These are phyloP conservation scores for Epinephelus coioides DNA, from an alignment of 2,797 vertebrate genomes.

Conservation along the genomic window DNA sequence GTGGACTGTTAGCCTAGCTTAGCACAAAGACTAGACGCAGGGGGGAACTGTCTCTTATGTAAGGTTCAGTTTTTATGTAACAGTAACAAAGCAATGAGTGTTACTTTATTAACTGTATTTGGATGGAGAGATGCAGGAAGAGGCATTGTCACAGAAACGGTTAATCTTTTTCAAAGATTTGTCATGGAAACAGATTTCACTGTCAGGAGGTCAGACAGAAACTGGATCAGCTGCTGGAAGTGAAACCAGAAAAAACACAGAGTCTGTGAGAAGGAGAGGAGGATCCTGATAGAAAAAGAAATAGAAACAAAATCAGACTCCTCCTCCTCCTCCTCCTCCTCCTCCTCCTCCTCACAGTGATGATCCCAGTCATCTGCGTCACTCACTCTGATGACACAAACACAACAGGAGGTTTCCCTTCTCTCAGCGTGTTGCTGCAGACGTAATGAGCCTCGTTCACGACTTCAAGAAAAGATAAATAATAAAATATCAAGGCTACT, in stretches of 20 bases:
- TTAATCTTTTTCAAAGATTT: background rate
- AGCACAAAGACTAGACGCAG: too few relatives aligned
- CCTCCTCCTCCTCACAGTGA: background rate
- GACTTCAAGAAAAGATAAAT: too few relatives aligned
- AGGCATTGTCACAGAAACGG: too few relatives aligned
- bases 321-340: slow-evolving; percentile 24
- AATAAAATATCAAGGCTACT: background rate
- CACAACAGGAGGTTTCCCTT: background rate
- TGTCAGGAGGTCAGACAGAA: background rate
- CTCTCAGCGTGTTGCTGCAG: too few relatives aligned
- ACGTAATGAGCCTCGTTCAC: too few relatives aligned
- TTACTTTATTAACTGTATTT: too few relatives aligned
- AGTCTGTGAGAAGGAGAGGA: background rate
- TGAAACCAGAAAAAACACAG: too few relatives aligned
- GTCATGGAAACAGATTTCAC: background rate
- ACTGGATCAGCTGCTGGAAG: background rate
- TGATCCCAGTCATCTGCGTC: background rate
- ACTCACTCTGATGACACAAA: background rate
- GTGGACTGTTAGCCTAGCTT: too few relatives aligned
- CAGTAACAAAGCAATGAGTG: too few relatives aligned
- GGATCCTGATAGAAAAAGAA: background rate
- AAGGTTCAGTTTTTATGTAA: too few relatives aligned
- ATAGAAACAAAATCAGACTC: slow-evolving; percentile 22
- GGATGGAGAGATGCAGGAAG: too few relatives aligned
- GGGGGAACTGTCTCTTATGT: too few relatives aligned